Evolutionary conservation across 2,888 invertebrate species (phyloP), one percentile per base, ranked within the genome.

Genomic region (Rhaphigaster nebulosa): DNA sequence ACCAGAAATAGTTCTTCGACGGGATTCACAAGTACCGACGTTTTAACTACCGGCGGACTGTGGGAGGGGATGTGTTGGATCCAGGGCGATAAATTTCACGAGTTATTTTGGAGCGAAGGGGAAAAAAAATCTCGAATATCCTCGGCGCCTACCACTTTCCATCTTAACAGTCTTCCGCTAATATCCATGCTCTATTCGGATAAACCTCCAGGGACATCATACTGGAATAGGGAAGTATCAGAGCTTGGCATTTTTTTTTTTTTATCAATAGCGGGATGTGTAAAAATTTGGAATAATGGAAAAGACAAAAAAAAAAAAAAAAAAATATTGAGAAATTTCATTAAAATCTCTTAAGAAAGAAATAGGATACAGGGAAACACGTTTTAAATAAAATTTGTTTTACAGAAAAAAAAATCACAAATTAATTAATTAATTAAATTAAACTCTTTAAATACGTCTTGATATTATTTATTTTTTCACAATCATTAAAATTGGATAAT

Each of bases 51-150:
- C 84, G n/a, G 0, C 84, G 41, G 29, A 4, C 84, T 84, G 84
- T n/a, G 84, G 84, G 45, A 84, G 45, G 45, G 84, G 84, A 84
- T 84, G 38, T 5, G 45, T 50, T 41, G n/a, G 45, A 84, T 84
- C 45, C 45, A 15, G 3, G 18, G 45, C 23, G 45, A 84, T 84
- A 84, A 84, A 84, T 84, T 84, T 84, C 84, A 34, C 8, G 84
- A 50, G 84, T 84, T 84, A 84, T 84, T 84, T 84, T 84, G n/a
- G 45, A 84, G 84, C 45, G 84, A 84, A 45, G 41, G 45, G 41
- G 13, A 50, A 80, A 80, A 80, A 80, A 45, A 84, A 84, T 84
- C 45, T 76, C 5, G 34, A 34, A 76, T 76, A 76, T 76, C 38
- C 38, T 20, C 70, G 70, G 34, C 70, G 70, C 34, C 70, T 76